These are phyloP conservation scores for Typhlichthys subterraneus DNA, from an alignment of 2,797 vertebrate genomes.

Conservation along the genomic window DNA sequence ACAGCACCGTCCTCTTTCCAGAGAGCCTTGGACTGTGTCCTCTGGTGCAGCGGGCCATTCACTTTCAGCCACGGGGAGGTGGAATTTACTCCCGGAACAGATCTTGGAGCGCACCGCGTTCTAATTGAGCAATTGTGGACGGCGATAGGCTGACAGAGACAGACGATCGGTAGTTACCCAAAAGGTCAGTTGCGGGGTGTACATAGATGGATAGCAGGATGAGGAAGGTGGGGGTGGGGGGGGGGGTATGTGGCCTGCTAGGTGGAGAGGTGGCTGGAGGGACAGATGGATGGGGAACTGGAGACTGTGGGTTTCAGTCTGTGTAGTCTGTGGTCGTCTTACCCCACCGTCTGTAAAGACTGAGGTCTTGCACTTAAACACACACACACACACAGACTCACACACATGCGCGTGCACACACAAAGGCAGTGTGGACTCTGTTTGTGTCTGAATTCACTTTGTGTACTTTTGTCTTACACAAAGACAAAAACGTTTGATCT, in stretches of 20 bases:
- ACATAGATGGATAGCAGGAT: slow-evolving; percentile 32
- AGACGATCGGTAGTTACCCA: slow-evolving; percentile 21
- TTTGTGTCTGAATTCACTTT: not conserved
- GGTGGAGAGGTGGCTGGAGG: slow-evolving; percentile 6
- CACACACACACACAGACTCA: slow-evolving; percentile 36
- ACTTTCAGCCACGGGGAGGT: slow-evolving; percentile 2
- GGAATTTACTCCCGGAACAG: slow-evolving; percentile 7
- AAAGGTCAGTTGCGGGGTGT: slow-evolving; percentile 35
- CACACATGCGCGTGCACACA: slow-evolving; percentile 5
- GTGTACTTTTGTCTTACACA: not conserved
- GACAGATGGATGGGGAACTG: slow-evolving; percentile 51
- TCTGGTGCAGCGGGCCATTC: slow-evolving; percentile 12
- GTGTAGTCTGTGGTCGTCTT: slow-evolving; percentile 57
- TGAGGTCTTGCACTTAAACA: slow-evolving; percentile 34
- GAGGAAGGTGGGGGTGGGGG: slow-evolving; percentile 28
- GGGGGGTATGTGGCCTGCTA: slow-evolving; percentile 31
- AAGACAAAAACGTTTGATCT: no score
- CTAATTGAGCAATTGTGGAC: slow-evolving; percentile 31
- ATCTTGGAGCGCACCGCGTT: slow-evolving; percentile 23
- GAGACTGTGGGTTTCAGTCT: slow-evolving; percentile 67
- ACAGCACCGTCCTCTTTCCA: slow-evolving; percentile 29
- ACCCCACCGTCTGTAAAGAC: slow-evolving; percentile 54
- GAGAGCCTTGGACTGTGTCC: slow-evolving; percentile 29
- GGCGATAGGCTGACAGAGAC: slow-evolving; percentile 28
- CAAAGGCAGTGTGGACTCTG: slow-evolving; percentile 20